These are phyloP conservation scores for Stegophylla sp. DNA, from an alignment of 2,888 invertebrate species.

Conservation along the genomic window DNA sequence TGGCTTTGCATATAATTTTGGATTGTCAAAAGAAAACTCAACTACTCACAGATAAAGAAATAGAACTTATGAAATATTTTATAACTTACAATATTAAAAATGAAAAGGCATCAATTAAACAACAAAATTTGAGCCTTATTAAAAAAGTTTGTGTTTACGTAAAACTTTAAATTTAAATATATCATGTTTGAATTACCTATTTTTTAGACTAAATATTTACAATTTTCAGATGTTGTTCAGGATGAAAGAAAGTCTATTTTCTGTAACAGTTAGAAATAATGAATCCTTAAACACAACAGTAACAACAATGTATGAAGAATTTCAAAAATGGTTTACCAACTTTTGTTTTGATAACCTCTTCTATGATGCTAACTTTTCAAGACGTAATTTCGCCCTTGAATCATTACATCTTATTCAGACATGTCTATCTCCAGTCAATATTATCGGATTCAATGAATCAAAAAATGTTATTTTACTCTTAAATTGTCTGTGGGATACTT, in stretches of 20 bases:
- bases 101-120: conserved; percentile 42
- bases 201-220: too few relatives aligned
- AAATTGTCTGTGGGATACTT: conserved; percentile 74
- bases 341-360: conserved; percentile 70
- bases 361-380: conserved; percentile 71
- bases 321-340: conserved; percentile 67
- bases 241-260: conserved; percentile 46
- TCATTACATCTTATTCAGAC: conserved; percentile 65
- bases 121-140: conserved; percentile 28
- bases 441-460: conserved; percentile 61
- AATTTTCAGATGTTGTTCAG: conserved; percentile 49
- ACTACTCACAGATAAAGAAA: conserved; percentile 70
- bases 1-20: conserved; percentile 68
- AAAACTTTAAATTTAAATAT: background rate
- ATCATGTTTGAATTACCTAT: background rate
- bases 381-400: conserved; percentile 70
- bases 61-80: conserved; percentile 71
- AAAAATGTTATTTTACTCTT: conserved; percentile 65
- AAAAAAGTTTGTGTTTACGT: conserved; percentile 49
- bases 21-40: conserved; percentile 80
- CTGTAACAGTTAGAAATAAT: conserved; percentile 38
- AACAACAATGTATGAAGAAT: conserved; percentile 65
- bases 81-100: conserved; percentile 72
- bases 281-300: conserved; percentile 43
- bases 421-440: conserved; percentile 59